phyloP scores from a whole-genome alignment of 2,797 vertebrate species.

The Dryobates pubescens region DNA sequence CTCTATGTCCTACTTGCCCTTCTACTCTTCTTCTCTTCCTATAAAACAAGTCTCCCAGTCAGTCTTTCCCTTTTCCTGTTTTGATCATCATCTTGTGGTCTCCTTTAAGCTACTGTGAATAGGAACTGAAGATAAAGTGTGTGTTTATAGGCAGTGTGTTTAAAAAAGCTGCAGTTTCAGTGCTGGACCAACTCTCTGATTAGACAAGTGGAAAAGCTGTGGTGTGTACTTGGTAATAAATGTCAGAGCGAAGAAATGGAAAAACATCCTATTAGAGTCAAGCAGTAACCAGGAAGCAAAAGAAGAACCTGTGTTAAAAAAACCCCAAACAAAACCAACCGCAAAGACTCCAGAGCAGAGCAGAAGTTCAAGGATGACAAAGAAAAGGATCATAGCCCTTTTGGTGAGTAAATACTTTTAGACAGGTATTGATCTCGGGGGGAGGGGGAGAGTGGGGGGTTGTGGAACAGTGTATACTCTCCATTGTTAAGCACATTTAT shows the following conservation, averaged over 20 bases:
- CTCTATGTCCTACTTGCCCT: neutral
- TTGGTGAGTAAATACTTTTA: slow-evolving; percentile 67
- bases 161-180: slow-evolving; percentile 50
- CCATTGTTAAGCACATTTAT: slow-evolving; percentile 45
- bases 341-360: slow-evolving; percentile 15
- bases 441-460: neutral
- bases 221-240: slow-evolving; percentile 23
- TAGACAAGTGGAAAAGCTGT: slow-evolving; percentile 41
- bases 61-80: slow-evolving; percentile 27
- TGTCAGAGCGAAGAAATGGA: neutral
- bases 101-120: slow-evolving; percentile 36
- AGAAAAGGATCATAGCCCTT: slow-evolving; percentile 45
- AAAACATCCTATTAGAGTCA: neutral
- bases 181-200: slow-evolving; percentile 45
- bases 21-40: slow-evolving; percentile 19
- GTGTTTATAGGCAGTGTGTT: slow-evolving; percentile 48
- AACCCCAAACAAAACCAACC: neutral
- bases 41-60: neutral
- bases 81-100: slow-evolving; percentile 35
- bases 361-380: slow-evolving; percentile 58
- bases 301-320: slow-evolving; percentile 39
- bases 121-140: slow-evolving; percentile 17
- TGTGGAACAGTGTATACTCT: neutral
- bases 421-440: slow-evolving; percentile 63
- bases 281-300: slow-evolving; percentile 36